A percentile compares a stretch with the other conserved stretches of the same genome.
Conservation (phyloP, 2,797 vertebrate species). For the Myoxocephalus aenaeus region DNA sequence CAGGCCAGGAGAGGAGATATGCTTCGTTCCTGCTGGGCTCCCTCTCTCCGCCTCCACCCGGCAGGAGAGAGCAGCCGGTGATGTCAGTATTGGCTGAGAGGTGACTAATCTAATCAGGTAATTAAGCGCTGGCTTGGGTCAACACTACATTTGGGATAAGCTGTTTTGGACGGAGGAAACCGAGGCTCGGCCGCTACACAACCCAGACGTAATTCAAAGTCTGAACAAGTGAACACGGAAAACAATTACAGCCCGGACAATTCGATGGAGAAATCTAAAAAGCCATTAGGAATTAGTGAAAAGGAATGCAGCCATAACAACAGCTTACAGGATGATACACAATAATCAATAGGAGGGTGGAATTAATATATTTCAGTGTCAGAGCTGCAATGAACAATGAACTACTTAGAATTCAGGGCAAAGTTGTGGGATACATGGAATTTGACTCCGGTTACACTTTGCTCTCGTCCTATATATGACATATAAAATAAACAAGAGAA, state of each 20-base stretch:
- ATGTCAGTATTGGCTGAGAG: conserved; percentile 69
- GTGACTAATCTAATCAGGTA: conserved; percentile 77
- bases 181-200: conserved; percentile 3
- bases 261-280: conserved; percentile 35
- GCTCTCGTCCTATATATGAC: too few relatives aligned
- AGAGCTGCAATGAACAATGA: not conserved
- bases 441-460: too few relatives aligned
- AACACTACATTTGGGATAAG: conserved; percentile 61
- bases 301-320: conserved; percentile 20
- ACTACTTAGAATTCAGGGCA: conserved; percentile 16
- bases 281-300: conserved; percentile 35
- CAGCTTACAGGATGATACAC: conserved; percentile 23
- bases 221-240: conserved; percentile 27
- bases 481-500: too few relatives aligned
- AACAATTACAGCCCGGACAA: conserved; percentile 40
- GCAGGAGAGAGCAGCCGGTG: conserved; percentile 35
- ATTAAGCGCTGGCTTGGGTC: conserved; percentile 72
- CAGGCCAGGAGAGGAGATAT: conserved; percentile 43
- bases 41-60: conserved; percentile 46
- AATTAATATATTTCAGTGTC: conserved; percentile 1
- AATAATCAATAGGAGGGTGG: conserved; percentile 11
- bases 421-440: not conserved
- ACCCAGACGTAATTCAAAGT: conserved; percentile 32
- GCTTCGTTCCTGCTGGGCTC: conserved; percentile 19
- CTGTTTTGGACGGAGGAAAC: conserved; percentile 34